Evolutionary conservation across 2,888 invertebrate species (phyloP).

Genomic region (Hemicrepidius hirtus): DNA sequence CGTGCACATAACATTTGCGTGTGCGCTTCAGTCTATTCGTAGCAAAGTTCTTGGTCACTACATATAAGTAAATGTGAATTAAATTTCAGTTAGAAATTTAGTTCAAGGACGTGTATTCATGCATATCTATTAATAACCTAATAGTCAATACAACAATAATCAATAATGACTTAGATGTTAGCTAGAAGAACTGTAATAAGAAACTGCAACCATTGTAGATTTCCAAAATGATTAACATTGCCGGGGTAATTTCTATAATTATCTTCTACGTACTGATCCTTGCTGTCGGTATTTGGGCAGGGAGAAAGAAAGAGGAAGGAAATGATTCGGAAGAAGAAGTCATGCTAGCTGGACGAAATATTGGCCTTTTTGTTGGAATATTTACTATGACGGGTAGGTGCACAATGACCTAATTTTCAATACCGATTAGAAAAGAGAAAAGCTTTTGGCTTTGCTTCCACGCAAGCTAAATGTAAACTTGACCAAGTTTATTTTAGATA

Average conservation of each 20-base stretch:
- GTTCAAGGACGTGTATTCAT: slow-evolving; percentile 30
- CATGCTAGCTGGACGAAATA: slow-evolving; percentile 98
- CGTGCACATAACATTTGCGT: slow-evolving; percentile 33
- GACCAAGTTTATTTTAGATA: too few relatives aligned
- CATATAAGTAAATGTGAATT: slow-evolving; percentile 7
- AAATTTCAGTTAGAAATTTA: slow-evolving; percentile 26
- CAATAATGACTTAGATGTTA: not conserved
- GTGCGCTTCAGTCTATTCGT: slow-evolving; percentile 27
- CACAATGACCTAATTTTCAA: slow-evolving; percentile 19
- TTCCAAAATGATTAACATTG: slow-evolving; percentile 89
- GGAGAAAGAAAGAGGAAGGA: slow-evolving; percentile 90
- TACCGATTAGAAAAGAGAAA: not conserved
- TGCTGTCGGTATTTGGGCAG: slow-evolving; percentile 98
- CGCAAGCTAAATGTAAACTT: too few relatives aligned
- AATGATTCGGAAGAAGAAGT: slow-evolving; percentile 97
- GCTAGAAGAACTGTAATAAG: not conserved
- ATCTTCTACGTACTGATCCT: slow-evolving; percentile 97
- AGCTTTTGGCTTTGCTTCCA: too few relatives aligned
- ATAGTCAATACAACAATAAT: slow-evolving; percentile 24
- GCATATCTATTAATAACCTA: slow-evolving; percentile 28
- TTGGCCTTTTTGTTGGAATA: slow-evolving; percentile 97
- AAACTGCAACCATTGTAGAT: slow-evolving; percentile 35
- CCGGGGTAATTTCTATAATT: slow-evolving; percentile 94
- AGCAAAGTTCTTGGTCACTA: slow-evolving; percentile 22
- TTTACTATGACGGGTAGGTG: slow-evolving; percentile 97